Conservation (phyloP, 2,113 vertebrate species). For the Polypterus senegalus region DNA sequence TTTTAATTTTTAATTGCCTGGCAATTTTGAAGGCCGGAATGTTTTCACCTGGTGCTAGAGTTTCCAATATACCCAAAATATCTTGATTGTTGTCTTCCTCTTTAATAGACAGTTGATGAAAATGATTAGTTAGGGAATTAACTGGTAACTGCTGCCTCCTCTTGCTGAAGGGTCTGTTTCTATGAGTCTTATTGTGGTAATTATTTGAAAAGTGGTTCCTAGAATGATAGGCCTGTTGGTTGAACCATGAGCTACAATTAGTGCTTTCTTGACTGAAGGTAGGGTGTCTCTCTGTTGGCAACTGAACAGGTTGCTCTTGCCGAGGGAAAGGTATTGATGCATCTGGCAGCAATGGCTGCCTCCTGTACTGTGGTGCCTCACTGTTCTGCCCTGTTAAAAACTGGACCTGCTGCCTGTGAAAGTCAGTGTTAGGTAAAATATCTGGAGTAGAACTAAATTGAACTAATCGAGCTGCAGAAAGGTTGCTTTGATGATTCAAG, state of each 20-base stretch:
- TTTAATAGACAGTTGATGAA: constrained; percentile 18
- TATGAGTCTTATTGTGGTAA: background rate
- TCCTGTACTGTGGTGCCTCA: constrained; percentile 37
- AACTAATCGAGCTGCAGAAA: background rate
- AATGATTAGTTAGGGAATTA: constrained; percentile 23
- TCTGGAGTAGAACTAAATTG: constrained; percentile 6
- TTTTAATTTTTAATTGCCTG: constrained; percentile 41
- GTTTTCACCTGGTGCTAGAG: constrained; percentile 34
- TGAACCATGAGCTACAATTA: rapidly evolving
- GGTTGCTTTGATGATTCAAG: background rate
- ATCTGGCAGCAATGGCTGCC: background rate
- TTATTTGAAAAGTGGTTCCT: rapidly evolving
- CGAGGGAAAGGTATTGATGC: no score
- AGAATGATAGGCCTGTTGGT: rapidly evolving
- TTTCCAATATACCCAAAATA: constrained; percentile 34
- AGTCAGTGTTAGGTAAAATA: constrained; percentile 13
- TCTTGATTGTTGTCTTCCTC: constrained; percentile 5
- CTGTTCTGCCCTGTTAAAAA: constrained; percentile 44
- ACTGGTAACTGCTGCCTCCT: background rate
- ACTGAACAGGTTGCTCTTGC: no score
- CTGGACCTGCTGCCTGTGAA: constrained; percentile 43
- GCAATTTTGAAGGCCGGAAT: constrained; percentile 47
- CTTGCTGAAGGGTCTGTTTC: background rate
- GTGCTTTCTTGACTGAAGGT: rapidly evolving
- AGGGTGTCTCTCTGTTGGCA: rapidly evolving